Evolutionary conservation across 2,113 vertebrate species (phyloP), one percentile per base, ranked within the genome.

Genomic region (Catharus bicknelli): DNA sequence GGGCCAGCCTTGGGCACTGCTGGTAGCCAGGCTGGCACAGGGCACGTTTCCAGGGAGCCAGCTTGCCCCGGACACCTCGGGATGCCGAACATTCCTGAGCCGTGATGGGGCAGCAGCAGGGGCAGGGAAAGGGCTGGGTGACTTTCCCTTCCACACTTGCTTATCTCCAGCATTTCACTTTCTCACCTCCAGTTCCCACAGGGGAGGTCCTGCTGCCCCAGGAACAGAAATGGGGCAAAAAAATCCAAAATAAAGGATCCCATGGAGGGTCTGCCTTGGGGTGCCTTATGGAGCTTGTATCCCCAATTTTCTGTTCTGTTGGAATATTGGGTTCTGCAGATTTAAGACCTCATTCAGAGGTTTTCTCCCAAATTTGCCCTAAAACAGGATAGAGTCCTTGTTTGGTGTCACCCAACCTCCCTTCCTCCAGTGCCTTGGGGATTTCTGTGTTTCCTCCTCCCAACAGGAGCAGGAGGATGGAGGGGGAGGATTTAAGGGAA

Each of bases 161-260:
- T 96, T 95, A 94, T 94, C 95, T 94, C 88, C 61, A 73, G 85
- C 86, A 96, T 91, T 95, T 94, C 51, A 64, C 83, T 91, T 91
- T 91, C 94, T 88, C 90, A 83, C 95, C 93, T 94, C n/a, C 83
- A 40, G 74, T 83, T 95, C 80, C 93, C 90, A 25, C 26, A 53
- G 88, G 78, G 40, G 90, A 95, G 84, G 61, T 58, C 62, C 26
- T 32, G 22, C 29, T 9, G 5, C 2, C 2, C 3, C 36, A 54
- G 74, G 40, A 22, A 26, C 1, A 14, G 2, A 13, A 43, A 43
- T 0, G 6, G 3, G n/a, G 61, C 40, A 13, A 40, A 40, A 40
- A 12, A 40, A 36, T 18, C 54, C 47, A 34, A 34, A 30, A 4
- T 1, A 7, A 47, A 54, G 48, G n/a, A 23, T 47, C 34, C 69